Base-by-base conservation (phyloP, 2,797 vertebrate genomes). In the Hozukius guyotensis region DNA sequence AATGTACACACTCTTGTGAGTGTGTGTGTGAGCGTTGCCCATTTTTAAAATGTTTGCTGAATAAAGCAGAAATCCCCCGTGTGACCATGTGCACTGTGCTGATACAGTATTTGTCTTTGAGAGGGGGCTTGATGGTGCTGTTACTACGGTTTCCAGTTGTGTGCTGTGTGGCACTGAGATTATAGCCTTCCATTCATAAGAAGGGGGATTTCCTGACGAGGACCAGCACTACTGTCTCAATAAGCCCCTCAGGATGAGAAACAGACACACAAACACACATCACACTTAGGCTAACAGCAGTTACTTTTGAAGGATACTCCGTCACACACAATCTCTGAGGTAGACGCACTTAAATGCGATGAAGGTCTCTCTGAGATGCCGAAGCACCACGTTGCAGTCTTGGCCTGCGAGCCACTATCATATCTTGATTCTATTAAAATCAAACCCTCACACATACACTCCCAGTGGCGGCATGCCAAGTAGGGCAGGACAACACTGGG, bases 401-500 rank as follows among this genome's bases (percentile, higher is more conserved):
- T 42, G 31, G 80, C 79, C 84, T 70, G 60, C 22, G 76, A 78
- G 87, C 78, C 76, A 60, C 78, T 71, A 66, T 81, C 84, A 75
- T 78, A 77, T 83, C 85, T 79, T 55, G 56, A 86, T 86, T 85
- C 78, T 81, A 81, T 87, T 90, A 86, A 83, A 89, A 81, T 84
- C 76, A 82, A 84, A 76, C 75, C 65, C 72, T 84, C 80, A 71
- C 85, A 84, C 80, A 67, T 68, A 76, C 87, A 81, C 79, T 84
- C 86, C 86, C 78, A 72, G 75, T 91, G 88, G 91, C 89, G 12
- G 65, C 34, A 66, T 72, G 93, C 93, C 93, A 95, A 95, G 89
- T 94, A 94, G 93, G 91, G 78, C 93, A 94, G 90, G 89, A 88
- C 91, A 90, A 80, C 80, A 85, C 92, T 92, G 77, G 86, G 87